Evolutionary conservation across 1,140 invertebrate species (phyloP).

Genomic region (Caenorhabditis inopinata): DNA sequence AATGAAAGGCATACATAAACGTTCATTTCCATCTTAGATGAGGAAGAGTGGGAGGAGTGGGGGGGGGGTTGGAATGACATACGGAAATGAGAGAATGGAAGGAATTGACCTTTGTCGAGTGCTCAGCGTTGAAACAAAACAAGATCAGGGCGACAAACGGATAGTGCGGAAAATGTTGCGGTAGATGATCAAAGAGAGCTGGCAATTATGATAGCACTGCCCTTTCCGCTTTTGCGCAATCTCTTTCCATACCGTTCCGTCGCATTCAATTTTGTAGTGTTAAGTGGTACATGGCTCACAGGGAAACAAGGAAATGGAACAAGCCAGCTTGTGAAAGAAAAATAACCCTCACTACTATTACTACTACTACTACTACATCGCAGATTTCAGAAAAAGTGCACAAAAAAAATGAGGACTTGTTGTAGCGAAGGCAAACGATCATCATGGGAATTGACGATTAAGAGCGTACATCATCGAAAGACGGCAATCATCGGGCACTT

Average conservation of each 20-base stretch:
- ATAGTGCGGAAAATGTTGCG: neutral
- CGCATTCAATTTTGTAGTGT: too few relatives aligned
- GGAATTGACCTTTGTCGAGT: constrained; percentile 1
- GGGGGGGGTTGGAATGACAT: neutral
- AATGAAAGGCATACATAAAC: neutral
- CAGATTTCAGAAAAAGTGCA: constrained; percentile 10
- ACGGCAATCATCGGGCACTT: constrained; percentile 28
- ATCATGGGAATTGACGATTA: constrained; percentile 1
- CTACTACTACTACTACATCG: neutral
- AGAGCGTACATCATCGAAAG: neutral
- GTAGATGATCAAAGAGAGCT: neutral
- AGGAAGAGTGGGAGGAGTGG: too few relatives aligned
- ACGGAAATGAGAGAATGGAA: neutral
- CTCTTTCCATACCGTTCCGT: too few relatives aligned
- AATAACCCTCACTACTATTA: too few relatives aligned
- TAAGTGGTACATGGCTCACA: too few relatives aligned
- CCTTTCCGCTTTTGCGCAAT: too few relatives aligned
- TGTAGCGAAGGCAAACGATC: constrained; percentile 6
- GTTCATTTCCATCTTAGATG: constrained; percentile 14
- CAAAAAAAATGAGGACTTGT: constrained; percentile 2
- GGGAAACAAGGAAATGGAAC: too few relatives aligned
- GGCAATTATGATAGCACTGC: constrained; percentile 29
- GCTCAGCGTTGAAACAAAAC: neutral
- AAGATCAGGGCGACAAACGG: neutral
- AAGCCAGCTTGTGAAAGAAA: too few relatives aligned